phyloP scores from a whole-genome alignment of 2,113 vertebrate genomes.

The Periophthalmus modestus region DNA sequence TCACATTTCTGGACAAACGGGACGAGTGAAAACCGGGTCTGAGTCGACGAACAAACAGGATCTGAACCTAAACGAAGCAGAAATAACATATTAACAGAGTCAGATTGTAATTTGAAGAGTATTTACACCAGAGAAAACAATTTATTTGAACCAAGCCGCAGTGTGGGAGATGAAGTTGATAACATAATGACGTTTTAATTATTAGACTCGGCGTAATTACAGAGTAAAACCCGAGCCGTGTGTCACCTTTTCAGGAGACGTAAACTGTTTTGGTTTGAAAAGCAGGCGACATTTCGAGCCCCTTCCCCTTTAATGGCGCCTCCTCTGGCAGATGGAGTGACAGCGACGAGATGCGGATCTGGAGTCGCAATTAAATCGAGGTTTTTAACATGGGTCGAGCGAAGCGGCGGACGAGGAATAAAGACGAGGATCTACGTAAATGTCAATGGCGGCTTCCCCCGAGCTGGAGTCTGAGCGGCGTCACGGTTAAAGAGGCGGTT shows the following conservation, averaged over 20 bases:
- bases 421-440: conserved; percentile 61
- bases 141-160: conserved; percentile 16
- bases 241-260: conserved; percentile 34
- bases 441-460: too few species aligned
- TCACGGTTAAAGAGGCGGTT: conserved; percentile 27
- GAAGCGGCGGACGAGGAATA: conserved; percentile 48
- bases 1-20: conserved; percentile 51
- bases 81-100: not conserved
- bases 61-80: conserved; percentile 16
- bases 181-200: conserved; percentile 37
- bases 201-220: conserved; percentile 37
- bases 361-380: conserved; percentile 64
- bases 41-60: conserved; percentile 31
- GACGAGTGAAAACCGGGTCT: conserved; percentile 49
- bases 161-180: conserved; percentile 18
- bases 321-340: conserved; percentile 40
- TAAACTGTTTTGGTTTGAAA: conserved; percentile 13
- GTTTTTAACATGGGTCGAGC: conserved; percentile 52
- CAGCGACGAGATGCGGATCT: conserved; percentile 53
- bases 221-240: conserved; percentile 11
- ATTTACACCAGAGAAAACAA: not conserved
- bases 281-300: conserved; percentile 44
- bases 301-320: conserved; percentile 22
- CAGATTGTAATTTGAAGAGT: conserved; percentile 14
- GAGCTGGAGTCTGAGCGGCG: too few species aligned